Percentiles rank a stretch among this genome's conserved stretches.
phyloP scores from a whole-genome alignment of 2,888 invertebrate species.

The Apomyelois bistriatella region DNA sequence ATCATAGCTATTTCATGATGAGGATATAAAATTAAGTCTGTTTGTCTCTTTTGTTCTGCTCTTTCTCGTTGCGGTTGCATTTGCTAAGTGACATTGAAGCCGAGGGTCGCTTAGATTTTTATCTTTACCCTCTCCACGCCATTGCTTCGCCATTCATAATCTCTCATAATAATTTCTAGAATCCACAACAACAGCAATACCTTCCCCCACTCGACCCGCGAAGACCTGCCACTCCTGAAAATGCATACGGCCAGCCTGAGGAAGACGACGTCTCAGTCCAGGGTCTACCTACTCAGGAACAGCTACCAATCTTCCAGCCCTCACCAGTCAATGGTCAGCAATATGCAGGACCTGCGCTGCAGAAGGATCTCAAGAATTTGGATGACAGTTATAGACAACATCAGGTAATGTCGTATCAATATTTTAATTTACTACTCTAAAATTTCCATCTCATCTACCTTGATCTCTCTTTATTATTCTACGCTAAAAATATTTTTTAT shows the following conservation, averaged over 20 bases:
- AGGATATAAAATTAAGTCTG: too few relatives aligned
- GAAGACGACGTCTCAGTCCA: constrained; percentile 66
- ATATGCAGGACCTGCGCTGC: constrained; percentile 54
- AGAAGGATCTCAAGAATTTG: constrained; percentile 51
- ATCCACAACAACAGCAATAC: constrained; percentile 40
- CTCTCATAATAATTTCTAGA: constrained; percentile 20
- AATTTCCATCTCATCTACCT: too few relatives aligned
- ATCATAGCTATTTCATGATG: too few relatives aligned
- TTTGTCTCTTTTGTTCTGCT: too few relatives aligned
- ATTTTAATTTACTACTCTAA: not conserved
- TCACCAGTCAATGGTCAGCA: constrained; percentile 66
- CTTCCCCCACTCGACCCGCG: constrained; percentile 58
- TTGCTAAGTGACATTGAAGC: too few relatives aligned
- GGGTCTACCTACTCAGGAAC: constrained; percentile 60
- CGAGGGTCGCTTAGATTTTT: too few relatives aligned
- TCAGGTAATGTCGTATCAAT: constrained; percentile 38
- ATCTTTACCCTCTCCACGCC: too few relatives aligned
- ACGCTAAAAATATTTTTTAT: too few relatives aligned
- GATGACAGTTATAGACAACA: constrained; percentile 49
- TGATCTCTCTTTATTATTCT: too few relatives aligned
- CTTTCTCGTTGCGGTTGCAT: too few relatives aligned
- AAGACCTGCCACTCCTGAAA: constrained; percentile 29
- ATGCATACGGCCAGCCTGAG: constrained; percentile 42
- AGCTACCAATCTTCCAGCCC: constrained; percentile 56
- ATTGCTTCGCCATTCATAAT: too few relatives aligned